A percentile compares a stretch with the other conserved stretches of the same genome.
Evolutionary conservation across 2,888 invertebrate genomes (phyloP).

Genomic region (Timandra comae): DNA sequence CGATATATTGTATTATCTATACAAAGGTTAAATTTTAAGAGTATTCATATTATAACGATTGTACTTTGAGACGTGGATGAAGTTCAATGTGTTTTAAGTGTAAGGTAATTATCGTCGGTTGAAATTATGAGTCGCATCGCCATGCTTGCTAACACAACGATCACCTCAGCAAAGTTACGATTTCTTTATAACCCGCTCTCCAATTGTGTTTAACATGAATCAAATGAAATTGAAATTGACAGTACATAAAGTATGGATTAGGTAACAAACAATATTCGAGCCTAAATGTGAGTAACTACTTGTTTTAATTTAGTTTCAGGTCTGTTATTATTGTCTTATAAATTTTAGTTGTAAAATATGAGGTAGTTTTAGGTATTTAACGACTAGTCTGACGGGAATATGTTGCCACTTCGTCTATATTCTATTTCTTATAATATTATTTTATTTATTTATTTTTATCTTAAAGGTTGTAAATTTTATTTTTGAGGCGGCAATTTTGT

Average conservation of each 20-base stretch:
- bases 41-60: neutral
- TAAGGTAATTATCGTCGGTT: slow-evolving; percentile 4
- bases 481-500: slow-evolving; percentile 39
- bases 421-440: slow-evolving; percentile 71
- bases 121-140: no score
- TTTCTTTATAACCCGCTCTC: no score
- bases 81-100: neutral
- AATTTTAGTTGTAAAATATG: slow-evolving; percentile 40
- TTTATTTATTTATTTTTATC: slow-evolving; percentile 68
- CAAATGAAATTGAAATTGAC: no score
- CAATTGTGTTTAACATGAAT: no score
- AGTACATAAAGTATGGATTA: no score
- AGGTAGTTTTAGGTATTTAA: slow-evolving; percentile 66
- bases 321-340: slow-evolving; percentile 19
- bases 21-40: slow-evolving; percentile 1
- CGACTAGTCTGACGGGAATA: slow-evolving; percentile 71
- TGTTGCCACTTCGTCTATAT: slow-evolving; percentile 71
- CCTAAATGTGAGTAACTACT: slow-evolving; percentile 7
- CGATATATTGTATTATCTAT: slow-evolving; percentile 5
- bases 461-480: slow-evolving; percentile 59
- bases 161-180: no score
- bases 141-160: no score
- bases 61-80: neutral
- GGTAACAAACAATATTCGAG: slow-evolving; percentile 1
- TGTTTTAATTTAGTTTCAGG: slow-evolving; percentile 7